These are phyloP conservation scores for Sarcophaga peregrina DNA, from an alignment of 1,140 invertebrate species.

Conservation along the genomic window DNA sequence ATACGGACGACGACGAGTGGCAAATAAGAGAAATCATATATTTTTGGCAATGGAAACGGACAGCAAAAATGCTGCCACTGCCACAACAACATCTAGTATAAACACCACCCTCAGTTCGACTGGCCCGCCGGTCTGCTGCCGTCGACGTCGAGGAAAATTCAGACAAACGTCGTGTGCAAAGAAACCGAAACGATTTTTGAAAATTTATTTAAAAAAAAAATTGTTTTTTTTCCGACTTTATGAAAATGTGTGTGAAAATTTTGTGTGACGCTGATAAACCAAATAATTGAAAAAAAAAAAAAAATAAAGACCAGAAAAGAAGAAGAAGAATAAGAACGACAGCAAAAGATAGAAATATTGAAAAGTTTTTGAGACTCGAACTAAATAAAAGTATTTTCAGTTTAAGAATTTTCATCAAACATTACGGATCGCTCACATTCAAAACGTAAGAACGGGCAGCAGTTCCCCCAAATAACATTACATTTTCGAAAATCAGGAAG, in stretches of 20 bases:
- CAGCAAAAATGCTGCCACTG: not conserved
- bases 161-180: slow-evolving; percentile 41
- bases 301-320: not conserved
- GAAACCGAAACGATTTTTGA: not conserved
- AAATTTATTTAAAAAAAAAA: not conserved
- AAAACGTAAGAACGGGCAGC: slow-evolving; percentile 42
- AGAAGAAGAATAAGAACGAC: not conserved
- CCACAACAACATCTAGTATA: not conserved
- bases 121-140: not conserved
- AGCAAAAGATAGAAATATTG: slow-evolving; percentile 20
- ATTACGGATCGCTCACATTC: slow-evolving; percentile 44
- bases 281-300: slow-evolving; percentile 4
- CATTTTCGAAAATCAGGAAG: not conserved
- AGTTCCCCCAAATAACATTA: not conserved
- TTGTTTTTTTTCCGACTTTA: not conserved
- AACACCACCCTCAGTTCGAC: not conserved
- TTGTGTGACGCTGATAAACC: slow-evolving; percentile 3
- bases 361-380: slow-evolving; percentile 44
- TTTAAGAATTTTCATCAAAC: slow-evolving; percentile 61
- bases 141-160: not conserved
- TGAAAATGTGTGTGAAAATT: slow-evolving; percentile 41
- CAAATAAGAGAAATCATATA: slow-evolving; percentile 4
- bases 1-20: not conserved
- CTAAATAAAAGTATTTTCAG: slow-evolving; percentile 66
- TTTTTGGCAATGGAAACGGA: slow-evolving; percentile 34